Evolutionary conservation across 2,113 vertebrate species (phyloP).

Genomic region (Gymnorhina tibicen): DNA sequence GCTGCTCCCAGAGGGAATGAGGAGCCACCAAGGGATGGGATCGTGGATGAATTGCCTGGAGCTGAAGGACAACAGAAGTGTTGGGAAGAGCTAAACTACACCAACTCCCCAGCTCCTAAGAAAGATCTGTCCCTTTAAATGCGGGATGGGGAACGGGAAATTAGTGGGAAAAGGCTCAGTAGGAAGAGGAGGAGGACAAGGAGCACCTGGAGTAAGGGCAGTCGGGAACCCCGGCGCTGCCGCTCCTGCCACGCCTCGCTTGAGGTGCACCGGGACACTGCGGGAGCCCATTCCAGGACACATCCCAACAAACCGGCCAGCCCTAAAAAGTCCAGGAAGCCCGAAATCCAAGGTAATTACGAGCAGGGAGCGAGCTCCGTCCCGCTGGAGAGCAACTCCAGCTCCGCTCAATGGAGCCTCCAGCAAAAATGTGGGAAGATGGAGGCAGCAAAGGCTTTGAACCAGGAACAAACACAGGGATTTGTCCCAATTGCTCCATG

Average conservation of each 20-base stretch:
- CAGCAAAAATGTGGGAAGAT: rapidly evolving
- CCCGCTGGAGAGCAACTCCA: background rate
- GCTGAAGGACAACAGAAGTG: rapidly evolving
- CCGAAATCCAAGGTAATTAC: background rate
- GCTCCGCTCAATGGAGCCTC: background rate
- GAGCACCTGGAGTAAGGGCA: no score
- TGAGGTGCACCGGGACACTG: rapidly evolving
- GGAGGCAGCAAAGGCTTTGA: background rate
- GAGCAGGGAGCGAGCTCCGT: rapidly evolving
- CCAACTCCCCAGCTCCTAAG: background rate
- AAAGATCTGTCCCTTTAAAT: rapidly evolving
- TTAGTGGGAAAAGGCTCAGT: background rate
- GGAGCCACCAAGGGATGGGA: background rate
- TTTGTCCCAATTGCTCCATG: background rate
- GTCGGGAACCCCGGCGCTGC: rapidly evolving
- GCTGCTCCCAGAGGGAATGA: background rate
- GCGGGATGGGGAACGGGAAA: background rate
- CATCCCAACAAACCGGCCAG: background rate
- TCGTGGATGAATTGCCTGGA: background rate
- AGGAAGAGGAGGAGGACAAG: background rate
- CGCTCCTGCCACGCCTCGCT: rapidly evolving
- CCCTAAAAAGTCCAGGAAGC: background rate
- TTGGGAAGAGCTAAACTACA: background rate
- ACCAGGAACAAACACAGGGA: background rate
- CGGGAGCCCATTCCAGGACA: background rate